Conservation (phyloP, 2,797 vertebrate genomes). For the Bryconaethiops microstoma region DNA sequence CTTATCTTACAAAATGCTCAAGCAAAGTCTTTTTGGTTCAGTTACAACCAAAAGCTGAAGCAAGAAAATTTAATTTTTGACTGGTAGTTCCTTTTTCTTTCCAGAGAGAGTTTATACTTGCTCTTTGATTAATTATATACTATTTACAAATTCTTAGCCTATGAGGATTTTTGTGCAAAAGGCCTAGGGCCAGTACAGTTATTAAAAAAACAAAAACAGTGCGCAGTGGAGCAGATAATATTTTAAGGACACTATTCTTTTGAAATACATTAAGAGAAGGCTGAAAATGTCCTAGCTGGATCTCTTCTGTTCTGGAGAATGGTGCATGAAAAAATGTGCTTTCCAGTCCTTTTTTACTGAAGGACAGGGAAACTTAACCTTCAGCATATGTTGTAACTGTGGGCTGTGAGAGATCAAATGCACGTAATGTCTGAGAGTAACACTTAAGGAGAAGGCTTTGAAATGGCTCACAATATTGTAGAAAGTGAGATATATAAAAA, state of each 20-base stretch:
- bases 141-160: conserved; percentile 50
- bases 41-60: conserved; percentile 52
- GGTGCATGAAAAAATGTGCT: neutral
- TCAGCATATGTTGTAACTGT: conserved; percentile 4
- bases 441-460: neutral
- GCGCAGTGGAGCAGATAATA: conserved; percentile 9
- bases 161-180: conserved; percentile 35
- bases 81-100: conserved; percentile 37
- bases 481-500: conserved; percentile 27
- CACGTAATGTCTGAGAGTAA: neutral
- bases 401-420: conserved; percentile 14
- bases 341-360: neutral
- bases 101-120: conserved; percentile 51
- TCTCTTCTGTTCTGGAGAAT: neutral
- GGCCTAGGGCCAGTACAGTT: conserved; percentile 23
- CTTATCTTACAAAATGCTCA: conserved; percentile 55
- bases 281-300: conserved; percentile 27
- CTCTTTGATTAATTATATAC: conserved; percentile 52
- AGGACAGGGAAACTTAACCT: conserved; percentile 4
- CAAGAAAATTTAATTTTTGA: conserved; percentile 57
- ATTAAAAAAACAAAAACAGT: conserved; percentile 5
- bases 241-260: neutral
- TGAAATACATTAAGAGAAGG: neutral
- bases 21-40: conserved; percentile 44
- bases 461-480: conserved; percentile 13